Evolutionary conservation across 2,888 invertebrate species (phyloP), one percentile per base, ranked within the genome.

Genomic region (Lasioglossum marginatum): DNA sequence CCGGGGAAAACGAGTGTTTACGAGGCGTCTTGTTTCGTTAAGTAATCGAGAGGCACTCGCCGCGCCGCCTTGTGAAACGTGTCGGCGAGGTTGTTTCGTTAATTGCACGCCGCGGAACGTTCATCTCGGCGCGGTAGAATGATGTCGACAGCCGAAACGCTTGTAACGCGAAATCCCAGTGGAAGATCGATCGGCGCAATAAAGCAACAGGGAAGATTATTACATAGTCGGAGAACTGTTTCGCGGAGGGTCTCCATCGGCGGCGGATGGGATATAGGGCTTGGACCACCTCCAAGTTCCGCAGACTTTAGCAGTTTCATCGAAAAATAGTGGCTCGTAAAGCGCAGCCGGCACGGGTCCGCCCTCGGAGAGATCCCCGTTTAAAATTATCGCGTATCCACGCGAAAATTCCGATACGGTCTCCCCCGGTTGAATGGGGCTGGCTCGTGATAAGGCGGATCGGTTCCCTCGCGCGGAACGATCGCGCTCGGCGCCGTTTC

Each of bases 281-380:
- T 90, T 90, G 90, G 90, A 90, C 43, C 31, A 48, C 31, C 31
- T 88, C 90, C 90, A 90, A 86, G 52, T 77, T 72, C 70, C 45
- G 66, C 79, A 77, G 88, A 84, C 81, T 83, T 83, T 77, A 75
- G 83, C 85, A 80, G 83, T 82, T 81, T 86, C 74, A 77, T 76
- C 88, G 79, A 63, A 81, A 83, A 85, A 83, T 78, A 87, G 78
- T 83, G 70, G 75, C 68, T 57, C 85, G 73, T 40, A 37, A 52
- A 86, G 57, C 72, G 80, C 66, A 68, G 43, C 73, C 57, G n/a
- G 37, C 70, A 45, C 43, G 31, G 5, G 16, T 60, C 63, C 6
- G 31, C 31, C 78, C 70, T 6, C 23, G 6, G 27, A 14, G 27
- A 14, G 37, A 57, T 31, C 40, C 48, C 43, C 45, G 31, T 48